Percentiles rank a stretch among this genome's conserved stretches.
Conservation (phyloP, 92 coral and sea anemone species). For the Zoanthus solanderi region DNA sequence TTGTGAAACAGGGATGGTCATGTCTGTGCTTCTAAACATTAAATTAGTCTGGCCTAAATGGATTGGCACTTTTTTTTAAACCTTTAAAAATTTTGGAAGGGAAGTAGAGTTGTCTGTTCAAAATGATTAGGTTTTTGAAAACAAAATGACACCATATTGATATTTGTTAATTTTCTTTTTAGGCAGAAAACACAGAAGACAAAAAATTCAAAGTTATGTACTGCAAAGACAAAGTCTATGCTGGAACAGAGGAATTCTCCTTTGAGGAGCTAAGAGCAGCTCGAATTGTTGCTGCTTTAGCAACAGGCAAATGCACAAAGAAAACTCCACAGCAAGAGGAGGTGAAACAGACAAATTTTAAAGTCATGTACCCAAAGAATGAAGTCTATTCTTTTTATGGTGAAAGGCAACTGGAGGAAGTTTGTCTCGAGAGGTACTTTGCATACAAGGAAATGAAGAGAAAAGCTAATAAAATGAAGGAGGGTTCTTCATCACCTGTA, state of each 20-base stretch:
- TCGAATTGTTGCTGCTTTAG: constrained; percentile 65
- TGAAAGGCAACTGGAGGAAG: constrained; percentile 87
- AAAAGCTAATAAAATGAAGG: not conserved
- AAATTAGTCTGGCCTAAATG: too few species aligned
- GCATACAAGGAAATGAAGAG: constrained; percentile 51
- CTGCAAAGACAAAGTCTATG: constrained; percentile 89
- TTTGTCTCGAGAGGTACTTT: constrained; percentile 76
- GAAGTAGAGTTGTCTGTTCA: not conserved
- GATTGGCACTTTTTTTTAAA: too few species aligned
- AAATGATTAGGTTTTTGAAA: not conserved
- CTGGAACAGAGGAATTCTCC: constrained; percentile 93
- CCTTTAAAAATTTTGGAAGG: too few species aligned
- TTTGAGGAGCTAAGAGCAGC: constrained; percentile 94
- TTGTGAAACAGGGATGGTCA: too few species aligned
- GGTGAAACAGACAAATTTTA: constrained; percentile 34
- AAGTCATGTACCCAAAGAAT: constrained; percentile 84
- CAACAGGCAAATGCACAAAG: constrained; percentile 43
- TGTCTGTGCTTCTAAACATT: too few species aligned
- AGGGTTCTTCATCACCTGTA: not conserved
- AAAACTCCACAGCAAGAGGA: constrained; percentile 17
- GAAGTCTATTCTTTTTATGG: constrained; percentile 87
- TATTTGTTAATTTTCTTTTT: not conserved
- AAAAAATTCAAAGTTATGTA: constrained; percentile 80
- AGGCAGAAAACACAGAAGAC: constrained; percentile 61
- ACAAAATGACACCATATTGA: too few species aligned